Evolutionary conservation across 2,797 vertebrate species (phyloP).

Genomic region (Aphelocoma californica): DNA sequence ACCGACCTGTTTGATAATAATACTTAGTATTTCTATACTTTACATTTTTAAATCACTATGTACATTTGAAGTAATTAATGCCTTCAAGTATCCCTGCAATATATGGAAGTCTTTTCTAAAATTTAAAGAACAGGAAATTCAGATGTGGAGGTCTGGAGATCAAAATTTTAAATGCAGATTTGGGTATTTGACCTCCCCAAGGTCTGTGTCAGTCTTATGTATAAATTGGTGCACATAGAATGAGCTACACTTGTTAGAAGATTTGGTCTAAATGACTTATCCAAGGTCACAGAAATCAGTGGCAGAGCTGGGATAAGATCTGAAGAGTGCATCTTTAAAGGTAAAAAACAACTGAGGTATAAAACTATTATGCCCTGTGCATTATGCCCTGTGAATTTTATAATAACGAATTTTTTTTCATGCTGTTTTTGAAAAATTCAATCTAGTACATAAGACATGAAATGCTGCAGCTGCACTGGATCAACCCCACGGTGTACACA

Average conservation of each 20-base stretch:
- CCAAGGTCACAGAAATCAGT: background rate
- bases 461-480: background rate
- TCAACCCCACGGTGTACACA: background rate
- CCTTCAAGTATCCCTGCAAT: background rate
- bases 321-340: background rate
- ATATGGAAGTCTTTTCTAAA: background rate
- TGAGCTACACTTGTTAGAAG: background rate
- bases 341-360: background rate
- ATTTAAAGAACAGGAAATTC: background rate
- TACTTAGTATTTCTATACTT: background rate
- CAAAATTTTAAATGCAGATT: slow-evolving; percentile 26
- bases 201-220: background rate
- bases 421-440: background rate
- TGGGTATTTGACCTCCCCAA: background rate
- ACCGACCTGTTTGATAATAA: background rate
- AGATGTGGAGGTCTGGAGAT: background rate
- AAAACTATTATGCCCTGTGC: background rate
- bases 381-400: background rate
- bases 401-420: background rate
- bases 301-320: background rate
- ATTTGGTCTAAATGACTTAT: background rate
- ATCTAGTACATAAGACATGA: background rate
- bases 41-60: background rate
- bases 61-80: slow-evolving; percentile 10
- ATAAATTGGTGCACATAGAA: background rate